phyloP scores from a whole-genome alignment of 2,113 vertebrate genomes.

The Pluvianellus socialis region DNA sequence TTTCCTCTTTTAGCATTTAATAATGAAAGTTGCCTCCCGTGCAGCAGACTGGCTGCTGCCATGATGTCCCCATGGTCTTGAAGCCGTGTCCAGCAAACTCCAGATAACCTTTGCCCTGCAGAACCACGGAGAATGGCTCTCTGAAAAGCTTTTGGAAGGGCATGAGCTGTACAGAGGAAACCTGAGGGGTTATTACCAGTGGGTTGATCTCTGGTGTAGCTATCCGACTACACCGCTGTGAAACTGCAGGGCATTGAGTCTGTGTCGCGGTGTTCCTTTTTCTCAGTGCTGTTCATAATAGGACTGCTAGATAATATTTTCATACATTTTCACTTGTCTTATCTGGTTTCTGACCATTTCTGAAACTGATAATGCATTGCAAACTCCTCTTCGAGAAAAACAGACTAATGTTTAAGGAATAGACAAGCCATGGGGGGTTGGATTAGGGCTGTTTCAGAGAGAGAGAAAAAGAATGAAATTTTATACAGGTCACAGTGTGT shows the following conservation, averaged over 20 bases:
- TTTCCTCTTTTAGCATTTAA: neutral
- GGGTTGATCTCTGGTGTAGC: neutral
- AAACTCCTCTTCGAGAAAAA: neutral
- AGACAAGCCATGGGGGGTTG: neutral
- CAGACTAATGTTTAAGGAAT: neutral
- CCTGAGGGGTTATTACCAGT: neutral
- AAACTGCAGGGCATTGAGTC: neutral
- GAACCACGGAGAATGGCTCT: neutral
- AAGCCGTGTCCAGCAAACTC: neutral
- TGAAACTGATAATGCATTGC: neutral
- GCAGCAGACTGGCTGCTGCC: neutral
- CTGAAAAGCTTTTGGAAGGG: neutral
- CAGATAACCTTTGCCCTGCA: neutral
- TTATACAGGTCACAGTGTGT: neutral
- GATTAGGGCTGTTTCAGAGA: neutral
- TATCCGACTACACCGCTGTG: accelerated
- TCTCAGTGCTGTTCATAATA: neutral
- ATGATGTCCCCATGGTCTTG: neutral
- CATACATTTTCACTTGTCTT: neutral
- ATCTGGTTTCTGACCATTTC: neutral
- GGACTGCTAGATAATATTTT: neutral
- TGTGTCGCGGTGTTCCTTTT: neutral
- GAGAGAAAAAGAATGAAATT: neutral
- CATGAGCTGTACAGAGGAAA: neutral
- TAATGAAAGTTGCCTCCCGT: neutral